A percentile compares a stretch with the other conserved stretches of the same genome.
Conservation (phyloP, 2,797 vertebrate genomes). For the Hyperoplus immaculatus region DNA sequence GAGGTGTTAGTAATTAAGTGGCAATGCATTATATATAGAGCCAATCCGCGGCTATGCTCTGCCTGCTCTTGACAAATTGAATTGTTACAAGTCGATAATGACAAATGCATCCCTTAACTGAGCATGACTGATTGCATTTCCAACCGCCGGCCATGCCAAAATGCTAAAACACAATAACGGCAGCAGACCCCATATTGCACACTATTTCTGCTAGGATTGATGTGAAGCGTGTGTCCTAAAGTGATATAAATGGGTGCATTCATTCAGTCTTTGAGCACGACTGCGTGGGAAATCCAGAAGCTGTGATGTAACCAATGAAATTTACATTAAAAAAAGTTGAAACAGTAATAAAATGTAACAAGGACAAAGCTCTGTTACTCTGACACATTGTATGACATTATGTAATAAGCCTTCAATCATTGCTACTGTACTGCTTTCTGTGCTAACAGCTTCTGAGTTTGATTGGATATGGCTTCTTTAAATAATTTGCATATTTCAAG, state of each 20-base stretch:
- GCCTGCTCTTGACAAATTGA: slow-evolving; percentile 40
- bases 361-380: not conserved
- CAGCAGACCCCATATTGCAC: slow-evolving; percentile 24
- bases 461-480: not conserved
- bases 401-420: not conserved
- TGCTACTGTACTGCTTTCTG: not conserved
- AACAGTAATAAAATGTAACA: not conserved
- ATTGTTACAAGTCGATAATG: slow-evolving; percentile 39
- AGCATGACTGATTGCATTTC: slow-evolving; percentile 50
- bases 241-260: slow-evolving; percentile 37
- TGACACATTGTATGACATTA: not conserved
- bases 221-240: slow-evolving; percentile 15
- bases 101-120: slow-evolving; percentile 53
- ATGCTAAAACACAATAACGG: slow-evolving; percentile 1
- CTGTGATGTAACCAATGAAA: not conserved
- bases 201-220: not conserved
- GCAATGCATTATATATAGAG: slow-evolving; percentile 29
- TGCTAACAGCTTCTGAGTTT: not conserved
- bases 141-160: slow-evolving; percentile 1
- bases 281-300: not conserved
- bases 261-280: slow-evolving; percentile 2
- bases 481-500: not conserved
- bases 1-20: slow-evolving; percentile 26
- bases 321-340: too few relatives aligned
- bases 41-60: slow-evolving; percentile 12